phyloP scores from a whole-genome alignment of 1,140 invertebrate genomes.

The Phortica variegata region DNA sequence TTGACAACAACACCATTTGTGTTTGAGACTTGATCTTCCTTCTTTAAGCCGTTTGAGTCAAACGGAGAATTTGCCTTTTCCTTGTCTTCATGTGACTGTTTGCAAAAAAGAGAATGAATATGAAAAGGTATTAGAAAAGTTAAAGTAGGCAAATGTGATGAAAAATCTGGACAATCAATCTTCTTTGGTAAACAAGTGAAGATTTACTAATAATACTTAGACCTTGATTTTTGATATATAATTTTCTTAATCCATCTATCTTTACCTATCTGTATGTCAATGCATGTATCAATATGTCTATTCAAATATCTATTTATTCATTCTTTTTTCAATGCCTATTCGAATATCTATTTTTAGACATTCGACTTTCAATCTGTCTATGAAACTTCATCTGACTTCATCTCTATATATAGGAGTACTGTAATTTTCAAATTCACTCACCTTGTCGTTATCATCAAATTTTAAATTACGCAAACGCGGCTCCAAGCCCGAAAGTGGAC shows the following conservation, averaged over 20 bases:
- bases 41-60: constrained; percentile 61
- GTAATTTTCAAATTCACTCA: too few relatives aligned
- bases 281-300: not conserved
- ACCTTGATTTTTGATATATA: too few relatives aligned
- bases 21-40: constrained; percentile 70
- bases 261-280: too few relatives aligned
- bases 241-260: too few relatives aligned
- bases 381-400: too few relatives aligned
- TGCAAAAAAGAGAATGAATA: constrained; percentile 8
- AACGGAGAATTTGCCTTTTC: constrained; percentile 70
- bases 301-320: not conserved
- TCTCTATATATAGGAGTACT: too few relatives aligned
- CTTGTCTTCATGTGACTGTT: constrained; percentile 64
- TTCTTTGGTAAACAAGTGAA: too few relatives aligned
- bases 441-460: constrained; percentile 61
- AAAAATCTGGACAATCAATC: not conserved
- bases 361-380: too few relatives aligned
- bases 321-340: too few relatives aligned
- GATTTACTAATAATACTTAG: too few relatives aligned
- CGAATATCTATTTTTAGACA: too few relatives aligned
- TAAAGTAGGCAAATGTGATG: too few relatives aligned
- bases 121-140: not conserved
- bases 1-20: constrained; percentile 79
- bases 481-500: constrained; percentile 64
- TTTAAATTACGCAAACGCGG: constrained; percentile 72